Conservation (phyloP, 2,888 invertebrate genomes). For the Acanthosepion pharaonis region DNA sequence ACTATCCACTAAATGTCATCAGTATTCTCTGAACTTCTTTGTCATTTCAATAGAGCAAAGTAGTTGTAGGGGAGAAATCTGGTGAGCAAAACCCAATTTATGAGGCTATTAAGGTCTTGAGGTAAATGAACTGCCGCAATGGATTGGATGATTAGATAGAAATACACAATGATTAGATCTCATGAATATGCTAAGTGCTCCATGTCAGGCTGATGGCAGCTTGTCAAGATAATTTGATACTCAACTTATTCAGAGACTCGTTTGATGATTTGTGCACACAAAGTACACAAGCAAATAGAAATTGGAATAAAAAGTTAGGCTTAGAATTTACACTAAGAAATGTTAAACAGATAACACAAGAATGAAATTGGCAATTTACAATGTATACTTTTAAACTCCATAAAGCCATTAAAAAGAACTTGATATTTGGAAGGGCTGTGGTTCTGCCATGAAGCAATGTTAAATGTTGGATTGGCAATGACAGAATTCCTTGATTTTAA, state of each 20-base stretch:
- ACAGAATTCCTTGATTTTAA: background rate
- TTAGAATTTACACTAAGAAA: background rate
- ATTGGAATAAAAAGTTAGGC: background rate
- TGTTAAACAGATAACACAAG: background rate
- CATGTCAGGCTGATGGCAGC: background rate
- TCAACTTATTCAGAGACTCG: background rate
- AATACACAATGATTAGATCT: conserved; percentile 23
- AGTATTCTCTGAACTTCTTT: background rate
- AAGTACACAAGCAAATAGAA: background rate
- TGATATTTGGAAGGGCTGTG: background rate
- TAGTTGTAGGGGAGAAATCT: background rate
- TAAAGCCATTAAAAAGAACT: background rate
- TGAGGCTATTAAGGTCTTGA: background rate
- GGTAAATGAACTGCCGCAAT: background rate
- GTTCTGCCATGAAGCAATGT: background rate
- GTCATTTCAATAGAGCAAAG: background rate
- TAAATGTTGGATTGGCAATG: background rate
- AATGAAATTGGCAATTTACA: background rate
- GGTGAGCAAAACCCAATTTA: background rate
- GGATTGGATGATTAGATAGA: background rate
- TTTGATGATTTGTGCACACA: background rate
- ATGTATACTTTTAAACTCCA: background rate
- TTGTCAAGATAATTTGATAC: conserved; percentile 33
- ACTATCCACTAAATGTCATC: background rate
- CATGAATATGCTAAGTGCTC: conserved; percentile 23